Evolutionary conservation across 2,797 vertebrate genomes (phyloP).

Genomic region (Erpetoichthys calabaricus): DNA sequence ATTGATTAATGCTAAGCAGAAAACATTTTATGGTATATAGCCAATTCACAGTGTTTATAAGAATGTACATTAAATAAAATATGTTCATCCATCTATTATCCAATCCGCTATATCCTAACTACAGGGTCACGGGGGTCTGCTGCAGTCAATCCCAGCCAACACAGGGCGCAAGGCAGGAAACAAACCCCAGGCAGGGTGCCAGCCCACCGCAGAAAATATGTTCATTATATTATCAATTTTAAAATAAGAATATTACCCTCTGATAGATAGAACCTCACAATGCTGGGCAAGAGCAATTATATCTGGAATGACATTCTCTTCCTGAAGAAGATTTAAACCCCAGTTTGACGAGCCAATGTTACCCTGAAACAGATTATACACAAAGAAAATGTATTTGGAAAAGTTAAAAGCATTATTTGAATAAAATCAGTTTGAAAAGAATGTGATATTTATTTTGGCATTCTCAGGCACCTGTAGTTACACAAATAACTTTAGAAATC

Average conservation of each 20-base stretch:
- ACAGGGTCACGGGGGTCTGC: too few species aligned
- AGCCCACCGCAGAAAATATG: too few species aligned
- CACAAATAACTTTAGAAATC: neutral
- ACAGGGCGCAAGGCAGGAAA: too few species aligned
- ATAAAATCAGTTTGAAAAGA: neutral
- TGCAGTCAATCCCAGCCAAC: too few species aligned
- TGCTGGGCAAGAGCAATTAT: conserved; percentile 80
- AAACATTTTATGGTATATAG: too few species aligned
- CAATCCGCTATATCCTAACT: too few species aligned
- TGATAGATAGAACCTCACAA: conserved; percentile 86
- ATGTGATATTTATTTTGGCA: neutral
- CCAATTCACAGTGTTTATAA: too few species aligned
- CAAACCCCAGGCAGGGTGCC: too few species aligned
- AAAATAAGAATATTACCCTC: conserved; percentile 58
- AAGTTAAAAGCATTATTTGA: neutral
- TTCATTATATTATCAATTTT: too few species aligned
- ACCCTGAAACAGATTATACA: conserved; percentile 47
- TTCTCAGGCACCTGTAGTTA: neutral
- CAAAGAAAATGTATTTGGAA: neutral
- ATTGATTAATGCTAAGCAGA: too few species aligned
- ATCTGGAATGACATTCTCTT: conserved; percentile 93
- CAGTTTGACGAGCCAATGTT: conserved; percentile 96
- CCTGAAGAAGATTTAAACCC: conserved; percentile 94
- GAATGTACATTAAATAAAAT: too few species aligned
- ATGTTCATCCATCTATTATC: too few species aligned